phyloP scores from a whole-genome alignment of 2,888 invertebrate genomes.

The Zaprionus bogoriensis region DNA sequence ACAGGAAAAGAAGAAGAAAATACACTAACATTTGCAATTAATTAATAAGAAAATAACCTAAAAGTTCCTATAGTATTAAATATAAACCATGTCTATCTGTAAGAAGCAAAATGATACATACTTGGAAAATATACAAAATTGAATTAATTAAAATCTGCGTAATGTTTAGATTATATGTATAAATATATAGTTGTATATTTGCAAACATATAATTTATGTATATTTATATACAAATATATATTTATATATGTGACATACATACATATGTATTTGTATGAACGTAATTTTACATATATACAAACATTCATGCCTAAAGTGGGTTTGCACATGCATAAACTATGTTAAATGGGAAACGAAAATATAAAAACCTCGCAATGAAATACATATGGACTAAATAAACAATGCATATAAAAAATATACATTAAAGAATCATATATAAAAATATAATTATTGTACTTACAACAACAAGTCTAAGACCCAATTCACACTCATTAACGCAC shows the following conservation, averaged over 20 bases:
- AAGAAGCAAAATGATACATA: slow-evolving; percentile 13
- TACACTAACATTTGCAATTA: slow-evolving; percentile 7
- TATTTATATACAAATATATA: too few relatives aligned
- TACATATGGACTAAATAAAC: too few relatives aligned
- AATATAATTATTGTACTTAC: too few relatives aligned
- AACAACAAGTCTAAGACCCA: too few relatives aligned
- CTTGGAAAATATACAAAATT: background rate
- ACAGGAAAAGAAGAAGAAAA: background rate
- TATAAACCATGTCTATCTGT: slow-evolving; percentile 23
- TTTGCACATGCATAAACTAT: background rate
- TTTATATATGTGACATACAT: background rate
- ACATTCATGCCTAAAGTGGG: background rate
- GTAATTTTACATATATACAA: background rate
- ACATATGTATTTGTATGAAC: background rate
- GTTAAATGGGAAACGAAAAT: too few relatives aligned
- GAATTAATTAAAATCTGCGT: too few relatives aligned
- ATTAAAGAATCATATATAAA: too few relatives aligned
- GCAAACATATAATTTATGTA: too few relatives aligned
- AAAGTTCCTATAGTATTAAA: slow-evolving; percentile 71
- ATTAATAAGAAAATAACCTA: slow-evolving; percentile 49
- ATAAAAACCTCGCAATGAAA: too few relatives aligned
- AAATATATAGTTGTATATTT: slow-evolving; percentile 15
- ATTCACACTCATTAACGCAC: background rate
- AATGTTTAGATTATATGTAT: too few relatives aligned
- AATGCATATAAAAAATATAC: too few relatives aligned